A percentile compares a stretch with the other conserved stretches of the same genome.
Evolutionary conservation across 2,113 vertebrate genomes (phyloP).

Genomic region (Corythornis madagascariensis): DNA sequence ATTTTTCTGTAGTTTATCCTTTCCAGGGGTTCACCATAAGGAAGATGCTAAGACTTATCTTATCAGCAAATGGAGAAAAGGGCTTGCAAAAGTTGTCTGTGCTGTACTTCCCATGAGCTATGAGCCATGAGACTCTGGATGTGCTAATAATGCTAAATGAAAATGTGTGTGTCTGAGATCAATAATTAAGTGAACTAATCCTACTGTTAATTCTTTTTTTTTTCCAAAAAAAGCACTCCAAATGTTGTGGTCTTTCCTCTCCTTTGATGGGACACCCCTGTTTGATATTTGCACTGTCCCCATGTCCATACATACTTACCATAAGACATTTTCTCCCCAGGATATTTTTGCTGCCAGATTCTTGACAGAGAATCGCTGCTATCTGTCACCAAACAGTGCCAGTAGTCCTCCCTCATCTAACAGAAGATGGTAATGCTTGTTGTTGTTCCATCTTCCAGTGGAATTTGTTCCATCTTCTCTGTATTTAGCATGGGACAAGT

Average conservation of each 20-base stretch:
- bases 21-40: not conserved
- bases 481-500: not conserved
- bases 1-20: not conserved
- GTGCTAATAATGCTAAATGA: not conserved
- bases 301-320: not conserved
- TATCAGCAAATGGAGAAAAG: not conserved
- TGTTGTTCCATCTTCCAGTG: not conserved
- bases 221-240: not conserved
- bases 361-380: not conserved
- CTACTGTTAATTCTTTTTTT: not conserved
- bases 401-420: not conserved
- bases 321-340: not conserved
- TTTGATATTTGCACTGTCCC: not conserved
- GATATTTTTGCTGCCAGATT: not conserved
- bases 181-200: not conserved
- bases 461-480: not conserved
- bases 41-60: constrained; percentile 6
- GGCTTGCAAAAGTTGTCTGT: not conserved
- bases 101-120: not conserved
- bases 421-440: not conserved
- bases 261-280: not conserved
- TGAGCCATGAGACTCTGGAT: not conserved
- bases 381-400: not conserved
- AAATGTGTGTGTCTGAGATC: not conserved
- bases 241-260: not conserved